Percentiles rank a stretch among this genome's conserved stretches.
These are phyloP conservation scores for Pseudorhombus dupliciocellatus DNA, from an alignment of 2,113 vertebrate species.

Conservation along the genomic window DNA sequence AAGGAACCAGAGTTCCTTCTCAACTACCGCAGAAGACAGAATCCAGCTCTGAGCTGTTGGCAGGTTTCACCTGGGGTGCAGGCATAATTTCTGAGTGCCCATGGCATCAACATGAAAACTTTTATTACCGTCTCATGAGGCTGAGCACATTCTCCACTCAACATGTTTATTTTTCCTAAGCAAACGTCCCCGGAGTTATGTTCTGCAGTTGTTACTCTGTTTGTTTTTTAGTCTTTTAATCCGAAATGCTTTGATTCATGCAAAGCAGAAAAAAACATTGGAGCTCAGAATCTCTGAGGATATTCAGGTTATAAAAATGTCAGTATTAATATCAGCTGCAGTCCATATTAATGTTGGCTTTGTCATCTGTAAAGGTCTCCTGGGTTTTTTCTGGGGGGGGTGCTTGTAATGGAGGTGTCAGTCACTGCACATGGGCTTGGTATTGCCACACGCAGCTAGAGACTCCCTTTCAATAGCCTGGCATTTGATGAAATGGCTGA, in stretches of 20 bases:
- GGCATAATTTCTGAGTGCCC: slow-evolving; percentile 6
- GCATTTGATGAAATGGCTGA: slow-evolving; percentile 70
- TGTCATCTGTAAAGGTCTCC: slow-evolving; percentile 47
- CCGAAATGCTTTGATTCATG: slow-evolving; percentile 24
- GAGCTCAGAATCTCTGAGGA: slow-evolving; percentile 14
- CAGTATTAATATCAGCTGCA: slow-evolving; percentile 42
- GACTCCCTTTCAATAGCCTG: slow-evolving; percentile 60
- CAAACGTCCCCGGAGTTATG: slow-evolving; percentile 21
- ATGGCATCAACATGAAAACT: slow-evolving; percentile 20
- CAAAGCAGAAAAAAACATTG: slow-evolving; percentile 19
- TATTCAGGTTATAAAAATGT: slow-evolving; percentile 42
- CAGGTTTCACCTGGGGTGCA: slow-evolving; percentile 9
- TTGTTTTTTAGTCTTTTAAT: slow-evolving; percentile 25
- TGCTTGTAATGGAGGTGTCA: slow-evolving; percentile 62
- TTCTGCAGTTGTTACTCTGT: slow-evolving; percentile 8
- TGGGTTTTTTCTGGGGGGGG: slow-evolving; percentile 14
- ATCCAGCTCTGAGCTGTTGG: slow-evolving; percentile 3
- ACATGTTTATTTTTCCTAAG: slow-evolving; percentile 43
- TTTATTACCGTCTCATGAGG: slow-evolving; percentile 34
- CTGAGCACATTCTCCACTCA: slow-evolving; percentile 10
- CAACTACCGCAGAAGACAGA: slow-evolving; percentile 24
- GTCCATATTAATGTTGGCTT: slow-evolving; percentile 53
- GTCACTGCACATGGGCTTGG: slow-evolving; percentile 52
- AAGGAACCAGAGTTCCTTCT: slow-evolving; percentile 35
- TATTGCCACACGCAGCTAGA: slow-evolving; percentile 50